These are phyloP conservation scores for Pimephales promelas DNA, from an alignment of 2,113 vertebrate species.

Conservation along the genomic window DNA sequence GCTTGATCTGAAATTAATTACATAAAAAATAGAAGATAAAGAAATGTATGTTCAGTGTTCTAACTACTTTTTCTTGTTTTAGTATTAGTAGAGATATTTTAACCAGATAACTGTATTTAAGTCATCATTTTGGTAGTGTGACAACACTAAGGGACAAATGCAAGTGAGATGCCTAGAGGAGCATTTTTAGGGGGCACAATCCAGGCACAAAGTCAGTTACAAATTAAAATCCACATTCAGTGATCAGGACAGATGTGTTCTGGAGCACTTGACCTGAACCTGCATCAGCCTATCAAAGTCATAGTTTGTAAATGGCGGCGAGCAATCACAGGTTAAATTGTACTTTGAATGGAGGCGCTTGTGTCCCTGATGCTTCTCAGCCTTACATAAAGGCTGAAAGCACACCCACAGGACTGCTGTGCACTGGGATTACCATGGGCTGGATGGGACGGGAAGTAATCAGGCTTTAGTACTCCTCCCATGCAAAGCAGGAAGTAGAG, in stretches of 20 bases:
- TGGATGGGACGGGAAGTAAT: constrained; percentile 45
- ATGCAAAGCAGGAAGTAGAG: constrained; percentile 29
- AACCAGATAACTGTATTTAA: too few species aligned
- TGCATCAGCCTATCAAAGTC: neutral
- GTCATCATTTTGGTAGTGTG: too few species aligned
- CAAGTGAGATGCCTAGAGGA: neutral
- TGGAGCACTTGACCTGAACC: neutral
- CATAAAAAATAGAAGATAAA: too few species aligned
- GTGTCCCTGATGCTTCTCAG: constrained; percentile 21
- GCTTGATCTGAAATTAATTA: too few species aligned
- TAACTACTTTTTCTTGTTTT: too few species aligned
- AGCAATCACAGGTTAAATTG: constrained; percentile 5
- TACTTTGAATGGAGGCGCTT: neutral
- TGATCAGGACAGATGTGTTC: neutral
- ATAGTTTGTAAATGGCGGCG: neutral
- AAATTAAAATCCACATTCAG: neutral
- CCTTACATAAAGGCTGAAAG: constrained; percentile 41
- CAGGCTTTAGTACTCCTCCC: constrained; percentile 36
- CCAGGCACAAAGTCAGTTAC: neutral
- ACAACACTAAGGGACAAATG: neutral
- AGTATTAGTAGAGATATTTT: too few species aligned
- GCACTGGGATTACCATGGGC: constrained; percentile 38
- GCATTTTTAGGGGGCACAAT: neutral
- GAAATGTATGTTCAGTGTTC: too few species aligned
- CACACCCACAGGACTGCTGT: constrained; percentile 2